These are phyloP conservation scores for Calliopsis andreniformis DNA, from an alignment of 1,140 invertebrate genomes.

Conservation along the genomic window DNA sequence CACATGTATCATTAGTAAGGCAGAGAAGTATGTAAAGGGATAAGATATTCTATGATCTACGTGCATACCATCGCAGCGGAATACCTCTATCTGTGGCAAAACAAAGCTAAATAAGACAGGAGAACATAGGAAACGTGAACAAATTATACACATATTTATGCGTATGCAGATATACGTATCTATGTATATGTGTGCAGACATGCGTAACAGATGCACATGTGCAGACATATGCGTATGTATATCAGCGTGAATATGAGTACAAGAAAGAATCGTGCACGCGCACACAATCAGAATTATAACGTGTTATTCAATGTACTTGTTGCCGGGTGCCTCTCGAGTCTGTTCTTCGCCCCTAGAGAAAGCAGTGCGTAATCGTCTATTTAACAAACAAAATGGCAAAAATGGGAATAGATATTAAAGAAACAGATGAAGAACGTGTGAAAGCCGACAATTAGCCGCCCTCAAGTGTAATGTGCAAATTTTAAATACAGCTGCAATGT, in stretches of 20 bases:
- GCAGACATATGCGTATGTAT: neutral
- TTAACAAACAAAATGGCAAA: conserved; percentile 42
- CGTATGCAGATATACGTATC: neutral
- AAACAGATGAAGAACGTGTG: neutral
- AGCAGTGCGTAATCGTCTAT: conserved; percentile 57
- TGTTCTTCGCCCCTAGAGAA: conserved; percentile 63
- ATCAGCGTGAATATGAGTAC: conserved; percentile 44
- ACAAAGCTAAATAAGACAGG: neutral
- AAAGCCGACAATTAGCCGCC: neutral
- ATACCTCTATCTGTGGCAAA: neutral
- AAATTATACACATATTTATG: neutral
- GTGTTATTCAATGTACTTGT: conserved; percentile 58
- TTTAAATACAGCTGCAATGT: conserved; percentile 56
- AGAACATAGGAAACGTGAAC: neutral
- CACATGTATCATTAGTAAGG: conserved; percentile 45
- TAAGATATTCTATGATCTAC: conserved; percentile 14
- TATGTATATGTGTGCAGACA: neutral
- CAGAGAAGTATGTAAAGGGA: conserved; percentile 2
- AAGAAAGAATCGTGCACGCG: conserved; percentile 27
- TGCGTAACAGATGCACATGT: neutral
- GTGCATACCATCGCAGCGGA: neutral
- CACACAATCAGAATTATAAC: conserved; percentile 33
- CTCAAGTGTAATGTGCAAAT: conserved; percentile 56
- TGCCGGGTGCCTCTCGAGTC: conserved; percentile 69
- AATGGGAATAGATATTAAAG: conserved; percentile 1